Evolutionary conservation across 2,113 vertebrate genomes (phyloP).

Genomic region (Oreocharis arfaki): DNA sequence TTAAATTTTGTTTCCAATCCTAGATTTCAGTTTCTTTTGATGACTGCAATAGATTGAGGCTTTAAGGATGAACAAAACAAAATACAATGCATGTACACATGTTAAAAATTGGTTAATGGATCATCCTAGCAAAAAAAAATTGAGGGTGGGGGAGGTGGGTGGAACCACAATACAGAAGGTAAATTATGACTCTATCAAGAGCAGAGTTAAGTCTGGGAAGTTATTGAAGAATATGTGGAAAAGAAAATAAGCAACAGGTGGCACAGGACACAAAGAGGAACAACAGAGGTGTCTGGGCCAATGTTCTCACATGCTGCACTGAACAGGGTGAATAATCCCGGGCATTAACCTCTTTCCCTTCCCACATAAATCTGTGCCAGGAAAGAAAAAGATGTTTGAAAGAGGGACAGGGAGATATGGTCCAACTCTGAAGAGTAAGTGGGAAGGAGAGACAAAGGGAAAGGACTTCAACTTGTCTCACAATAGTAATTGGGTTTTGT

Average conservation of each 20-base stretch:
- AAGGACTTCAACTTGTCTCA: background rate
- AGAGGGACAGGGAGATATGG: background rate
- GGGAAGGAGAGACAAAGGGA: background rate
- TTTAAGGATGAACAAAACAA: background rate
- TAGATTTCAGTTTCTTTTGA: background rate
- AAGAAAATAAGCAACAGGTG: background rate
- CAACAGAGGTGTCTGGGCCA: background rate
- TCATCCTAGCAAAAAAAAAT: background rate
- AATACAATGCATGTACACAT: background rate
- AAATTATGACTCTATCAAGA: background rate
- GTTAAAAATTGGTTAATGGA: background rate
- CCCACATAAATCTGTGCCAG: background rate
- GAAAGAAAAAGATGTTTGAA: background rate
- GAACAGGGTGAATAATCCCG: background rate
- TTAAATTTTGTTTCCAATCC: background rate
- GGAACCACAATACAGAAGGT: background rate
- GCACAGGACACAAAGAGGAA: background rate
- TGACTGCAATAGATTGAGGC: background rate
- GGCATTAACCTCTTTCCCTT: background rate
- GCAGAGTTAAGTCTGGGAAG: background rate
- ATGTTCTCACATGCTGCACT: background rate
- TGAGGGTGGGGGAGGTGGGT: fast-evolving
- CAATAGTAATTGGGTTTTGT: background rate
- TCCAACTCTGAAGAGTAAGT: background rate
- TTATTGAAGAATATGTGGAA: background rate